Percentiles rank a stretch among this genome's conserved stretches.
Evolutionary conservation across 2,888 invertebrate genomes (phyloP).

Genomic region (Athalia cordata): DNA sequence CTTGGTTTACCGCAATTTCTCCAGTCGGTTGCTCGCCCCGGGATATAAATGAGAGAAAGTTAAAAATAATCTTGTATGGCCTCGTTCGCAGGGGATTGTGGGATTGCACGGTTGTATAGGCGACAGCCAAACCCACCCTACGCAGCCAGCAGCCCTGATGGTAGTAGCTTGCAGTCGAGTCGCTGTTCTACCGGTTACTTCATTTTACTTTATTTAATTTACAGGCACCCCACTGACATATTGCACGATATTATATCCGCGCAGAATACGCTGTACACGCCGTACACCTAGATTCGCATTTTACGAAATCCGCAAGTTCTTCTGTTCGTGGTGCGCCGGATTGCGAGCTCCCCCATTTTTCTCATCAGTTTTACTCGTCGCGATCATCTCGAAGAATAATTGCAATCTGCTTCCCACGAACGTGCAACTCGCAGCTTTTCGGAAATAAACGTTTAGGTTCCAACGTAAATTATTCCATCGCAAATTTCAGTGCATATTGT

Average conservation of each 20-base stretch:
- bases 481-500: too few relatives aligned
- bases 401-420: too few relatives aligned
- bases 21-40: slow-evolving; percentile 7
- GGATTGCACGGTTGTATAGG: slow-evolving; percentile 27
- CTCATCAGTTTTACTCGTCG: too few relatives aligned
- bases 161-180: slow-evolving; percentile 24
- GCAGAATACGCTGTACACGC: slow-evolving; percentile 1
- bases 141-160: not conserved
- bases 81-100: slow-evolving; percentile 34
- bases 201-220: slow-evolving; percentile 34
- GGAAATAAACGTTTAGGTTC: too few relatives aligned
- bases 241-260: slow-evolving; percentile 33
- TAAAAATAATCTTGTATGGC: slow-evolving; percentile 40
- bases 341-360: not conserved
- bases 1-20: slow-evolving; percentile 32
- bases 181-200: slow-evolving; percentile 19
- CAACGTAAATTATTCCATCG: too few relatives aligned
- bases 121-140: slow-evolving; percentile 19
- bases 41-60: slow-evolving; percentile 42
- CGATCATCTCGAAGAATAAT: too few relatives aligned
- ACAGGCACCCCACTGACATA: slow-evolving; percentile 30
- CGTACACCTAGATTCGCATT: not conserved
- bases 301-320: too few relatives aligned
- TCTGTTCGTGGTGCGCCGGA: not conserved
- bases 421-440: too few relatives aligned